Percentiles rank a stretch among this genome's conserved stretches.
Conservation (phyloP, 2,113 vertebrate genomes). For the Forbesichthys agassizii region DNA sequence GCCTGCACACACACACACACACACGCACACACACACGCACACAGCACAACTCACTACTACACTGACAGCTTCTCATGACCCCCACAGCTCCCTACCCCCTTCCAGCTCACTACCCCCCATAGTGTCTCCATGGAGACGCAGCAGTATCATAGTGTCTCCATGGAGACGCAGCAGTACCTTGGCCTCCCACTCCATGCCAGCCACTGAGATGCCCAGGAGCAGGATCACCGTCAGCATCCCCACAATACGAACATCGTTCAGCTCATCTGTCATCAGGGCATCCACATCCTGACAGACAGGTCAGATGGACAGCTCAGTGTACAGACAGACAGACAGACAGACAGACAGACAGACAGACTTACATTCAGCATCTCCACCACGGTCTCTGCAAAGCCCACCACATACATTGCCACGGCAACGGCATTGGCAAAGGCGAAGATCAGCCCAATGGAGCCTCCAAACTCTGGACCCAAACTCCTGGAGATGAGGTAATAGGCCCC, state of each 20-base stretch:
- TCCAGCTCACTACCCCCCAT: too few relatives aligned
- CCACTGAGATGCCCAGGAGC: constrained; percentile 92
- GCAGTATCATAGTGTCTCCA: too few relatives aligned
- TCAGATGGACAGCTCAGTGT: too few relatives aligned
- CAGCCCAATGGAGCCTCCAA: constrained; percentile 94
- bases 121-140: too few relatives aligned
- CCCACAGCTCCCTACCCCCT: too few relatives aligned
- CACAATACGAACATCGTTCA: constrained; percentile 94
- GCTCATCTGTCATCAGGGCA: constrained; percentile 88
- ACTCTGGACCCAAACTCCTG: constrained; percentile 93
- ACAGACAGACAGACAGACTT: constrained; percentile 38
- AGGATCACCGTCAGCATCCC: constrained; percentile 93
- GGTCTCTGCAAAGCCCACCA: constrained; percentile 96
- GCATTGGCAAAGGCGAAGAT: constrained; percentile 98
- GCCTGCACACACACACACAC: constrained; percentile 69
- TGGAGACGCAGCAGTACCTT: constrained; percentile 76
- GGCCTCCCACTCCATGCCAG: constrained; percentile 99
- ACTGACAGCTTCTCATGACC: too few relatives aligned
- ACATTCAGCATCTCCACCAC: constrained; percentile 94
- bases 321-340: background rate
- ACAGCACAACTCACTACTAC: too few relatives aligned
- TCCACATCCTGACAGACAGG: constrained; percentile 80
- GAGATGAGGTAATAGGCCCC: constrained; percentile 98
- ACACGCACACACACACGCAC: background rate
- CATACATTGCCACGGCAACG: constrained; percentile 98